Evolutionary conservation across 1,140 invertebrate genomes (phyloP).

Genomic region (Atta cephalotes): DNA sequence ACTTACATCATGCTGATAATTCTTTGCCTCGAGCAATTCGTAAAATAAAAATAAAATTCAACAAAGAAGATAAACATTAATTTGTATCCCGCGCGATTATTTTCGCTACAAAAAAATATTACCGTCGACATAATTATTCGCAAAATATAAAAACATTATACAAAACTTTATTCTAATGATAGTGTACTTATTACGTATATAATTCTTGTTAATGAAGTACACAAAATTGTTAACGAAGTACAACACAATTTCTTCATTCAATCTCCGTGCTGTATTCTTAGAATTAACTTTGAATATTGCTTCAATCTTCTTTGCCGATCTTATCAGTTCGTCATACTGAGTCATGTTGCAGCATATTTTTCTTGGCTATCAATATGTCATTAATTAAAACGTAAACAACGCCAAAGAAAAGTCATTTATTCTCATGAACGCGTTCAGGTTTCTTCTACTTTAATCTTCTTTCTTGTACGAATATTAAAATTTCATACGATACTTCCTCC

Average conservation of each 20-base stretch:
- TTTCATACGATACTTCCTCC: background rate
- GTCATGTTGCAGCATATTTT: constrained; percentile 20
- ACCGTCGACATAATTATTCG: background rate
- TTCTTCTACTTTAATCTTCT: constrained; percentile 11
- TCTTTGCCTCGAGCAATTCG: constrained; percentile 37
- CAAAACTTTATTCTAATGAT: background rate
- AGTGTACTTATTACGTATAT: background rate
- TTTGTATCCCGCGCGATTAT: background rate
- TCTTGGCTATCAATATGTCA: background rate
- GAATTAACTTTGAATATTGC: constrained; percentile 31
- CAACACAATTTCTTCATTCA: background rate
- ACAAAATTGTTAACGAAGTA: background rate
- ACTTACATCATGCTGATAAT: constrained; percentile 19
- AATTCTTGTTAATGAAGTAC: background rate
- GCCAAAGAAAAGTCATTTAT: background rate
- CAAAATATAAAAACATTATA: constrained; percentile 1
- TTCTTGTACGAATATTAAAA: background rate
- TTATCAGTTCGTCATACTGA: constrained; percentile 5
- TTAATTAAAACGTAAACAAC: constrained; percentile 22
- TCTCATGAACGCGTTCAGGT: constrained; percentile 1
- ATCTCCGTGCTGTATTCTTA: background rate
- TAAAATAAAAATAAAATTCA: constrained; percentile 24
- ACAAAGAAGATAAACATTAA: background rate
- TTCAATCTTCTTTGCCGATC: constrained; percentile 6
- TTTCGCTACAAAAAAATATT: background rate